Percentiles rank a stretch among this genome's conserved stretches.
These are phyloP conservation scores for Lerista edwardsae DNA, from an alignment of 2,797 vertebrate species.

Conservation along the genomic window DNA sequence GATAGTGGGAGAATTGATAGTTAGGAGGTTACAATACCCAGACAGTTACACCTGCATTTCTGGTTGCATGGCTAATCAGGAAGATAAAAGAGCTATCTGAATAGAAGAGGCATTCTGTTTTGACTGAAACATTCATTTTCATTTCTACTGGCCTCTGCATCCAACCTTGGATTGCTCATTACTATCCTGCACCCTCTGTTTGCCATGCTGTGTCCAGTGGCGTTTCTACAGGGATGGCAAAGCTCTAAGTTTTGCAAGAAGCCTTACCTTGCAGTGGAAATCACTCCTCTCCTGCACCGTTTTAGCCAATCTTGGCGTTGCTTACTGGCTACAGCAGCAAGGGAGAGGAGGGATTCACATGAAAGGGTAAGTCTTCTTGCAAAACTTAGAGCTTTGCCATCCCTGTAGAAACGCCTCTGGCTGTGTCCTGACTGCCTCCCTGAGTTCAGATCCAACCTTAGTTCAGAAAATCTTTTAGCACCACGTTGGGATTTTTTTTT, in stretches of 20 bases:
- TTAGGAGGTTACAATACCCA: neutral
- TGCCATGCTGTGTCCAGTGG: neutral
- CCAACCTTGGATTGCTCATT: neutral
- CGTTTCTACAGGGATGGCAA: no score
- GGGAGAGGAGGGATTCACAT: no score
- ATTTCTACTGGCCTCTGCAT: neutral
- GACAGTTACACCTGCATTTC: neutral
- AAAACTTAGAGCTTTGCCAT: no score
- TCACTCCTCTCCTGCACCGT: no score
- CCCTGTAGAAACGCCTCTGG: no score
- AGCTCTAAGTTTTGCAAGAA: no score
- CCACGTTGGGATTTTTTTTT: neutral
- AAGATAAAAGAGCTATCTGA: neutral
- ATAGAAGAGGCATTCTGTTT: neutral
- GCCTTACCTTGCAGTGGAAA: no score
- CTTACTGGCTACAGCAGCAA: no score
- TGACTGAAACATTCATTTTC: neutral
- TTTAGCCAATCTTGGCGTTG: no score
- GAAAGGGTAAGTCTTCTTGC: no score
- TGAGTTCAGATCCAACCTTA: neutral
- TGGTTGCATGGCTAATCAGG: neutral
- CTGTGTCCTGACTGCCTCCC: neutral
- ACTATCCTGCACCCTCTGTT: neutral
- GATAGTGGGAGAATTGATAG: neutral
- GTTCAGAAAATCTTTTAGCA: neutral